Base-by-base conservation (phyloP, 2,797 vertebrate species). In the Cyclura pinguis region DNA sequence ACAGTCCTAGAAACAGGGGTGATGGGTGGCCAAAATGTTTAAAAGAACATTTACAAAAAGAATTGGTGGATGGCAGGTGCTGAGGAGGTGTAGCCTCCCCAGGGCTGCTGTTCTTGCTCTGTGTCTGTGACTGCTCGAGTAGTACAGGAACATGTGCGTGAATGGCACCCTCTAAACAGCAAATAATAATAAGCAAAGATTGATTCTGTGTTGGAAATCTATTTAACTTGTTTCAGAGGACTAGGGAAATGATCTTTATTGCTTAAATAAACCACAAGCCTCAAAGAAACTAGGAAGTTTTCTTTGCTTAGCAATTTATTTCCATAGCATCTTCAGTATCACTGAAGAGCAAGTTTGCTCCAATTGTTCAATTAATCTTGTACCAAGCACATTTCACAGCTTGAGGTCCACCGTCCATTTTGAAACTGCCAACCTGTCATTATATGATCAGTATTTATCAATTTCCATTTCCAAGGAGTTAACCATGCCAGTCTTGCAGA, bases 231-330 rank as follows among this genome's bases (percentile, higher is more conserved):
- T 93, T 92, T 89, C 90, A 94, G 80, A 84, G 91, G 94, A 32
- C 42, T 81, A 89, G 92, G 91, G 90, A 95, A 94, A 93, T 0
- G 27, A 93, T 93, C 86, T 24, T 90, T 76, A 94, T 94, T 93
- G 93, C 95, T 96, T 73, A 87, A 92, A 67, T 80, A 93, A 57
- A 69, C 92, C 85, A 74, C 89, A 92, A 88, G 62, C 72, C 9
- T 80, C 84, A 83, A 93, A 92, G 88, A 91, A 85, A 5, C 90
- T 96, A 91, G 85, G 6, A 90, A 89, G 76, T 88, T 83, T 90
- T 88, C 7, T 83, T 93, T 88, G 69, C 90, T 92, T 89, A 90
- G 88, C 74, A 81, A 92, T 47, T 78, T 86, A 90, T 93, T 91
- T 64, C 80, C 91, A 10, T 29, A 29, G 27, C 29, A 88, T 52